Evolutionary conservation across 2,113 vertebrate genomes (phyloP).

Genomic region (Protobothrops mucrosquamatus): DNA sequence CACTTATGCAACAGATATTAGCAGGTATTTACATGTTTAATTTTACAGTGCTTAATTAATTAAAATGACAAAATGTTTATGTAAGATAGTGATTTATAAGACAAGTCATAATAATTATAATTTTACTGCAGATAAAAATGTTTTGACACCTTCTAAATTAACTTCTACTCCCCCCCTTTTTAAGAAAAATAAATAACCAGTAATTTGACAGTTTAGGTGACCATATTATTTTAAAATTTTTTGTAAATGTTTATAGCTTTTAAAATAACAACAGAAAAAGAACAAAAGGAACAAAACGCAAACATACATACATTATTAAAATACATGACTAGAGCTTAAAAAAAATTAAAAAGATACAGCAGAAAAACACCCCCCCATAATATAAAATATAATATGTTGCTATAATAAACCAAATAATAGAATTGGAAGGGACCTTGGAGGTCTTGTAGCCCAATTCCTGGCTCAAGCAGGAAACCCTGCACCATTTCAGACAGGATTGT

Average conservation of each 20-base stretch:
- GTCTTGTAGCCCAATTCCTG: too few relatives aligned
- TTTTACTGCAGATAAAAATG: not conserved
- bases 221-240: not conserved
- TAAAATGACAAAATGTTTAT: not conserved
- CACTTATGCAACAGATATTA: slow-evolving; percentile 59
- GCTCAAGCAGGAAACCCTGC: too few relatives aligned
- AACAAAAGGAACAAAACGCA: not conserved
- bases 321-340: not conserved
- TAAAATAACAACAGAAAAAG: not conserved
- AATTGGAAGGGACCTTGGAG: not conserved
- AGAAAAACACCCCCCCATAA: not conserved
- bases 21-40: slow-evolving; percentile 48
- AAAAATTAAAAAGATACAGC: not conserved
- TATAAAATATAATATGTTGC: not conserved
- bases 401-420: not conserved
- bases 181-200: not conserved
- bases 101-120: not conserved
- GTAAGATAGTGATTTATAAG: not conserved
- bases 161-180: not conserved
- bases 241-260: not conserved
- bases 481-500: too few relatives aligned
- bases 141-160: not conserved
- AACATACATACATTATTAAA: not conserved
- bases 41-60: not conserved
- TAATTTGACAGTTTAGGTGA: not conserved